Percentiles rank a stretch among this genome's conserved stretches.
Conservation (phyloP, 2,113 vertebrate genomes). For the Cyprinodon variegatus region DNA sequence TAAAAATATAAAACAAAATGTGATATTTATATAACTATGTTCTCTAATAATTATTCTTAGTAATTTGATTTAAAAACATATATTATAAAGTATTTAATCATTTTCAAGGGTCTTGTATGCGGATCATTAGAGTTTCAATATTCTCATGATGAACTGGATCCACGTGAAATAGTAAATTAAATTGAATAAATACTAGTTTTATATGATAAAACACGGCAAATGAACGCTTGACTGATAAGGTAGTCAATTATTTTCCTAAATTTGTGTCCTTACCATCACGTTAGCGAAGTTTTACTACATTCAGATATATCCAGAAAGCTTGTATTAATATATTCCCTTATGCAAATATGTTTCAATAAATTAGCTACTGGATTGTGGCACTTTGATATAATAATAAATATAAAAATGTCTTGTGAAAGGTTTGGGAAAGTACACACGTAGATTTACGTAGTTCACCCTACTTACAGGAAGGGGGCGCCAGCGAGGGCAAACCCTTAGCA, state of each 20-base stretch:
- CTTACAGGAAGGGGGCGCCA: slow-evolving; percentile 74
- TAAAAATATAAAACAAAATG: too few species aligned
- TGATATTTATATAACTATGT: too few species aligned
- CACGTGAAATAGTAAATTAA: background rate
- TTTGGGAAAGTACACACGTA: background rate
- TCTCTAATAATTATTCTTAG: too few species aligned
- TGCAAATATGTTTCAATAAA: background rate
- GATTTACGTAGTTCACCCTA: slow-evolving; percentile 61
- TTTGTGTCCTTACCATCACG: background rate
- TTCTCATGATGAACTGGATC: background rate
- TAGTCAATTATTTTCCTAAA: background rate
- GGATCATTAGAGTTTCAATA: background rate
- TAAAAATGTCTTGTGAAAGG: background rate
- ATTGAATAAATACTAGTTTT: background rate
- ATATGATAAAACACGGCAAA: background rate
- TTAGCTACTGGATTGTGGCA: background rate
- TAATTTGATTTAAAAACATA: too few species aligned
- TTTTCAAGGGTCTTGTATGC: too few species aligned
- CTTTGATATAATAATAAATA: background rate
- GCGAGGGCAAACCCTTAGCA: slow-evolving; percentile 62
- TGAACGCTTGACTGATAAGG: background rate
- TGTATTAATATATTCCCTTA: too few species aligned
- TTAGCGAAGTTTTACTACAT: too few species aligned
- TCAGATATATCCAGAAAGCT: too few species aligned
- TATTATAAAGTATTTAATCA: too few species aligned